phyloP scores from a whole-genome alignment of 2,888 invertebrate genomes.

The Incurvaria masculella region DNA sequence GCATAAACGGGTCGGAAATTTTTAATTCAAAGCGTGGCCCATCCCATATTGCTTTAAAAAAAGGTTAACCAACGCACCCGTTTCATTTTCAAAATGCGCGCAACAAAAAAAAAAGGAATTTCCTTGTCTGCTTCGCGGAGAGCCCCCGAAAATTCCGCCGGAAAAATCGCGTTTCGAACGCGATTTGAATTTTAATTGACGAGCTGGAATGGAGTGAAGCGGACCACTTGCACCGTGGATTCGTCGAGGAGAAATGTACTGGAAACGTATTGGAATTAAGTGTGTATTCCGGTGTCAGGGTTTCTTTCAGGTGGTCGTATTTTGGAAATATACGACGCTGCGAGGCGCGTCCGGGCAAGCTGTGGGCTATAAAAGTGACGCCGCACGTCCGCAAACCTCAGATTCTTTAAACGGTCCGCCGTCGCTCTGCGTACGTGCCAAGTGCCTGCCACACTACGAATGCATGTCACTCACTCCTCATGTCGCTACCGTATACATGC shows the following conservation, averaged over 20 bases:
- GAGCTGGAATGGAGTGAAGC: conserved; percentile 21
- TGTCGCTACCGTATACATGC: no score
- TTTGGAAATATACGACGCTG: not conserved
- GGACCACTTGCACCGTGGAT: no score
- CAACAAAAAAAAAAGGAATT: conserved; percentile 52
- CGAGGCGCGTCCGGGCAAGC: conserved; percentile 27
- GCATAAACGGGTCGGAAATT: not conserved
- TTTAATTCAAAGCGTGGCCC: conserved; percentile 50
- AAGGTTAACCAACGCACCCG: conserved; percentile 51
- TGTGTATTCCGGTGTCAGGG: conserved; percentile 21
- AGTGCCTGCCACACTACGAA: not conserved
- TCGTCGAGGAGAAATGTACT: no score
- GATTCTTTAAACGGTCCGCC: conserved; percentile 6
- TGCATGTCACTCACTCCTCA: no score
- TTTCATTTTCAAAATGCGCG: conserved; percentile 47
- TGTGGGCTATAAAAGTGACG: conserved; percentile 34
- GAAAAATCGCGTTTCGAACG: conserved; percentile 58
- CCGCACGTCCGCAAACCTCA: conserved; percentile 28
- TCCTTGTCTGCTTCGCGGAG: conserved; percentile 44
- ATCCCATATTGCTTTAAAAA: conserved; percentile 54
- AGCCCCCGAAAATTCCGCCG: conserved; percentile 53
- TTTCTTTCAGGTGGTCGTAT: conserved; percentile 3
- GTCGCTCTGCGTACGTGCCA: not conserved
- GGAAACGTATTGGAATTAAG: conserved; percentile 10
- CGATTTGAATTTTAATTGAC: conserved; percentile 59